A percentile compares a stretch with the other conserved stretches of the same genome.
These are phyloP conservation scores for Calliopsis andreniformis DNA, from an alignment of 1,140 invertebrate genomes.

Conservation along the genomic window DNA sequence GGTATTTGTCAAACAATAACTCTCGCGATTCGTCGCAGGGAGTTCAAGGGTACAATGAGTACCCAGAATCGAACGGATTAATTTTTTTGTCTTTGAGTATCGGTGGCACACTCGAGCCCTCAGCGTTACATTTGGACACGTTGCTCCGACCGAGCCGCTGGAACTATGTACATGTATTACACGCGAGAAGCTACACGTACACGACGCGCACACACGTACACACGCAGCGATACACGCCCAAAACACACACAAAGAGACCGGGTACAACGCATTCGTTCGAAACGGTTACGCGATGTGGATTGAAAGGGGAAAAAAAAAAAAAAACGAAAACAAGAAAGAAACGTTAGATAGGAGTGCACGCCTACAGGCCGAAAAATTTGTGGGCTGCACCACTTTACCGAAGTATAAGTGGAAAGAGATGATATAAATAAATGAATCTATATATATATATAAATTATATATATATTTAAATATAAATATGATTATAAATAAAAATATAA, in stretches of 20 bases:
- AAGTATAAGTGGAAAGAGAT: conserved; percentile 72
- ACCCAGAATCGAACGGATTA: not conserved
- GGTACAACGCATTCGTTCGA: conserved; percentile 68
- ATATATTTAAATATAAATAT: conserved; percentile 71
- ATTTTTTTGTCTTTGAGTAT: conserved; percentile 23
- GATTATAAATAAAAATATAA: conserved; percentile 67
- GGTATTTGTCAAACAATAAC: no score
- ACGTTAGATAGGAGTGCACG: conserved; percentile 71
- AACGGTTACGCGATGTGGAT: conserved; percentile 64
- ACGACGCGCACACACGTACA: conserved; percentile 37
- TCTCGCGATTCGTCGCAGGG: not conserved
- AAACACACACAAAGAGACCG: conserved; percentile 40
- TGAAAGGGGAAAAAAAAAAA: no score
- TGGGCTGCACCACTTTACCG: conserved; percentile 72
- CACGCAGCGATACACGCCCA: conserved; percentile 42
- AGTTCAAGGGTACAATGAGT: no score
- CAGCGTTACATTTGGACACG: conserved; percentile 54
- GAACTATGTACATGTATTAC: conserved; percentile 55
- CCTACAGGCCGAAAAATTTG: conserved; percentile 70
- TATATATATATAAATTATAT: conserved; percentile 75
- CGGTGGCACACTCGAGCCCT: conserved; percentile 53
- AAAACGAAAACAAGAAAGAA: conserved; percentile 29
- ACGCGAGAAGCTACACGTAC: conserved; percentile 27
- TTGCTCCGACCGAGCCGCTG: conserved; percentile 65
- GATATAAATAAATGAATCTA: conserved; percentile 77